These are phyloP conservation scores for Clarias magur DNA, from an alignment of 2,113 vertebrate species.

Conservation along the genomic window DNA sequence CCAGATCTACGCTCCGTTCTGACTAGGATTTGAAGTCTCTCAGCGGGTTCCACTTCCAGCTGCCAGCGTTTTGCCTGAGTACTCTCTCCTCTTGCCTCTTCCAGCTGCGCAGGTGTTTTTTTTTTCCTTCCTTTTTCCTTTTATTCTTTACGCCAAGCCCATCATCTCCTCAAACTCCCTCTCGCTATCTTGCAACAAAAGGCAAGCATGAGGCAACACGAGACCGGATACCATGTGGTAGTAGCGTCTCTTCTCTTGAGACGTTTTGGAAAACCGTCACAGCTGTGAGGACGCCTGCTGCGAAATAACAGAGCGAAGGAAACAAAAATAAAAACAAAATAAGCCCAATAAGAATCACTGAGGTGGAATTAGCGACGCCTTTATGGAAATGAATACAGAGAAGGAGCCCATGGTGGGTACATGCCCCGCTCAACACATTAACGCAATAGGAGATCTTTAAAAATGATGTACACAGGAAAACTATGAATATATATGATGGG, in stretches of 20 bases:
- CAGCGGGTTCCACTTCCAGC: slow-evolving; percentile 39
- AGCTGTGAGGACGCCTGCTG: slow-evolving; percentile 66
- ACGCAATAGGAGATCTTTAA: slow-evolving; percentile 48
- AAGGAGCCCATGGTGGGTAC: slow-evolving; percentile 61
- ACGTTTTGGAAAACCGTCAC: slow-evolving; percentile 61
- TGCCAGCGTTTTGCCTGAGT: slow-evolving; percentile 58
- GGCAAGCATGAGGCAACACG: slow-evolving; percentile 40
- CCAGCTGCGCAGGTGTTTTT: slow-evolving; percentile 63
- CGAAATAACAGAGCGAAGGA: slow-evolving; percentile 62
- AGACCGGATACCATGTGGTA: slow-evolving; percentile 65
- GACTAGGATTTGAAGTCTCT: slow-evolving; percentile 21
- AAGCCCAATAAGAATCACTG: slow-evolving; percentile 62
- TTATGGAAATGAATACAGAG: slow-evolving; percentile 67
- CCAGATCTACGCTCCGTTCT: not conserved
- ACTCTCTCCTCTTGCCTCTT: slow-evolving; percentile 52
- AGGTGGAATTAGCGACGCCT: slow-evolving; percentile 66
- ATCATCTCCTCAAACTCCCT: slow-evolving; percentile 59
- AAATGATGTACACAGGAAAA: slow-evolving; percentile 47
- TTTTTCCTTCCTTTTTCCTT: not conserved
- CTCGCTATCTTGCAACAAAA: slow-evolving; percentile 33
- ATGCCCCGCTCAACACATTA: slow-evolving; percentile 57
- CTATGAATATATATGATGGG: slow-evolving; percentile 6
- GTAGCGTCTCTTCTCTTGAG: slow-evolving; percentile 61
- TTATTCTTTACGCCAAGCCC: slow-evolving; percentile 45
- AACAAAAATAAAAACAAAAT: slow-evolving; percentile 55